A percentile compares a stretch with the other conserved stretches of the same genome.
Evolutionary conservation across 2,888 invertebrate genomes (phyloP).

Genomic region (Sinopyrophorus schimmeli): DNA sequence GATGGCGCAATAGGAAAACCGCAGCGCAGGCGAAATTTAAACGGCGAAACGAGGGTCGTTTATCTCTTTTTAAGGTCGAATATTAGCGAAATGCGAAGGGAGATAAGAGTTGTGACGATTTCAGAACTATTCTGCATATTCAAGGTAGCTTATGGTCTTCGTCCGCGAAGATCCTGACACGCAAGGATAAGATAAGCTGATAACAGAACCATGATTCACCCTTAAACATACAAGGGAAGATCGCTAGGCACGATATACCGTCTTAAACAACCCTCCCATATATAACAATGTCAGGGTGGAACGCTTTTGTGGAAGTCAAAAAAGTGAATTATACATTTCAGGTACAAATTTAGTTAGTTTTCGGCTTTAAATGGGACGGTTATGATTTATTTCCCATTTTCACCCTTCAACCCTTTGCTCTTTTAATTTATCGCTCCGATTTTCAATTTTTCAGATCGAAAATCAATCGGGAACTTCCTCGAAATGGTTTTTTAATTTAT

Average conservation of each 20-base stretch:
- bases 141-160: constrained; percentile 40
- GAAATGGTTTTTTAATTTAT: too few species aligned
- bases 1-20: too few species aligned
- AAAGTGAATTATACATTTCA: constrained; percentile 29
- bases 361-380: not conserved
- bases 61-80: not conserved
- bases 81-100: not conserved
- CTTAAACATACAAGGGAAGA: constrained; percentile 43
- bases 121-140: constrained; percentile 28
- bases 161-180: constrained; percentile 42
- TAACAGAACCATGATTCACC: constrained; percentile 44
- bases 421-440: too few species aligned
- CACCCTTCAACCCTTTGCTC: too few species aligned
- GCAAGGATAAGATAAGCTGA: constrained; percentile 44
- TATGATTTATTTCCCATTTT: too few species aligned
- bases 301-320: constrained; percentile 32
- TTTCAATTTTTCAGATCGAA: too few species aligned
- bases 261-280: constrained; percentile 35
- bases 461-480: too few species aligned
- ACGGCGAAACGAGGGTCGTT: too few species aligned
- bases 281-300: constrained; percentile 31
- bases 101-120: constrained; percentile 15
- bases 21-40: too few species aligned
- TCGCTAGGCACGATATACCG: constrained; percentile 32
- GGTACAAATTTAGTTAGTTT: constrained; percentile 11